Evolutionary conservation across 2,888 invertebrate species (phyloP), one percentile per base, ranked within the genome.

Genomic region (Orchesellides sinensis): DNA sequence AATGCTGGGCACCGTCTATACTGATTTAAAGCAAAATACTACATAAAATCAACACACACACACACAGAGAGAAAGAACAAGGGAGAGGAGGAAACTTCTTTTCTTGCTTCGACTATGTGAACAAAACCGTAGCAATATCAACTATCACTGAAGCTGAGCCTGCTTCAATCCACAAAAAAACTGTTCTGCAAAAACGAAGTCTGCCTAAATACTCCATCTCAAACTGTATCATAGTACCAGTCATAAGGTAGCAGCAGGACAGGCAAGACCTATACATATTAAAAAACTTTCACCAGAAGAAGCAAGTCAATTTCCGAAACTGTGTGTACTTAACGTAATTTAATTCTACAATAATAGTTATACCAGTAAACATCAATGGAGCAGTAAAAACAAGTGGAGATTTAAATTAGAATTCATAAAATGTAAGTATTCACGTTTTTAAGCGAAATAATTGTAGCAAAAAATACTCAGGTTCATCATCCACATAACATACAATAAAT

Each of bases 161-260:
- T 49, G 4, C 21, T 52, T 19, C 8, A 2, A 21, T 52, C 17
- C 10, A 4, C 52, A n/a, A 21, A 17, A 10, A 40, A 40, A 40
- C 40, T 8, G 14, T 40, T 40, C 10, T 40, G 40, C 10, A 40
- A 40, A 10, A 40, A 10, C n/a, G 32, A 5, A 6, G 40, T 40
- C n/a, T 40, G 2, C 40, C 10, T 5, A 59, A 59, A 19, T 45
- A 63, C 40, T 63, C 40, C 63, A 63, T 63, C 63, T 63, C 35
- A n/a, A 61, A 17, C 40, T 14, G 45, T 21, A 40, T 49, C 6
- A 2, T n/a, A 63, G 66, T 40, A 25, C n/a, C 70, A 79, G 78
- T 79, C 78, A 63, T 69, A 45, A 70, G 63, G 70, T 54, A 79
- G 70, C 78, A 52, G 63, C 61, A 61, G 78, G 52, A 25, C 63